Base-by-base conservation (phyloP, 2,888 invertebrate genomes). In the Watsonalla cultraria region DNA sequence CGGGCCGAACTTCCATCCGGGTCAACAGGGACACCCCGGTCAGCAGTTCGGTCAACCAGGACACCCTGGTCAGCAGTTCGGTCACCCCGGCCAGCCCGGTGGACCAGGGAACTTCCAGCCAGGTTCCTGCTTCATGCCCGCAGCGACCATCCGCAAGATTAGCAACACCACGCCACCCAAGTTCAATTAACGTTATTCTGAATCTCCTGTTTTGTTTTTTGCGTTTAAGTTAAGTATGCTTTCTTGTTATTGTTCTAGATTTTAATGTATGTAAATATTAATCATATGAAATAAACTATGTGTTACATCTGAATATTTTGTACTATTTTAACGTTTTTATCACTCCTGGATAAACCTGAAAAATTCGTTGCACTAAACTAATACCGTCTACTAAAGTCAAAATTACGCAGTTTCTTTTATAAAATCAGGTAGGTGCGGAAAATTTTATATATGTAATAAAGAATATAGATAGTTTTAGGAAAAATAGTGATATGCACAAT, bases 81-180 rank as follows among this genome's bases (percentile, higher is more conserved):
- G 70, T 35, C 72, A 56, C 5, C 60, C 54, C 11, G 53, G 54
- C 7, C 47, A 53, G 5, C 64, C 54, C 35, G 66, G 65, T 6
- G 64, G 60, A 0, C 70, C 66, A 0, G 61, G 59, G 45, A 69
- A 66, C 59, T 61, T 67, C 54, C 74, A 69, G 33, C 68, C 66
- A 9, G 70, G 74, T 2, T 73, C 68, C 0, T 81, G 81, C 57
- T 81, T 81, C 62, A 76, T 80, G 80, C 78, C 81, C 15, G 81
- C 81, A 14, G 77, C 81, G 11, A 70, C 76, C 9, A 80, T 80
- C 53, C 70, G 80, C 37, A 77, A 74, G 56, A 71, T 77, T 55
- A 77, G 77, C 57, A 77, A 77, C 56, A 77, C 77, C 0, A 75
- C 68, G 33, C 76, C 75, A 9, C 76, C 75, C 24, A 62, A 65